A percentile compares a stretch with the other conserved stretches of the same genome.
These are phyloP conservation scores for Matsumyia berberina DNA, from an alignment of 2,888 invertebrate genomes.

Conservation along the genomic window DNA sequence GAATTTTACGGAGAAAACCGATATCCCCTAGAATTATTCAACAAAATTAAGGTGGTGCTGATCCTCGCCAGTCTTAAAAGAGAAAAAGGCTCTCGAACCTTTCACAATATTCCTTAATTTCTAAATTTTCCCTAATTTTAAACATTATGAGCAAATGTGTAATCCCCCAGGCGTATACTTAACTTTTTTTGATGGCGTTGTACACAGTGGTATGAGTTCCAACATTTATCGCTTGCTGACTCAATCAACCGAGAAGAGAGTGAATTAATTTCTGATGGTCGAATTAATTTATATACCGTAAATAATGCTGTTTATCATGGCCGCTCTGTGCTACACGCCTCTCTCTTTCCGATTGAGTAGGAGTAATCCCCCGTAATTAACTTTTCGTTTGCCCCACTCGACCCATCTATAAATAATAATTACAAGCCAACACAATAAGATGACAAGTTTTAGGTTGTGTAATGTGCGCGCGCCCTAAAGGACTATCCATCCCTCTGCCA, in stretches of 20 bases:
- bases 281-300: conserved; percentile 63
- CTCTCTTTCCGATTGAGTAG: conserved; percentile 43
- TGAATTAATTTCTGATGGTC: conserved; percentile 68
- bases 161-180: neutral
- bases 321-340: neutral
- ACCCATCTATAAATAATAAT: conserved; percentile 73
- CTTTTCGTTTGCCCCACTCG: conserved; percentile 45
- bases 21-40: too few relatives aligned
- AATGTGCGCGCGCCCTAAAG: conserved; percentile 37
- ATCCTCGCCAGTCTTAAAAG: too few relatives aligned
- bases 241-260: conserved; percentile 66
- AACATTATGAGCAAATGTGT: too few relatives aligned
- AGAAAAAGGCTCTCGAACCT: too few relatives aligned
- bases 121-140: too few relatives aligned
- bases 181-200: conserved; percentile 7
- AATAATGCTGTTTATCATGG: conserved; percentile 45
- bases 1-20: too few relatives aligned
- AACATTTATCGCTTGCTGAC: conserved; percentile 60
- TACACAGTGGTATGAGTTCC: conserved; percentile 7
- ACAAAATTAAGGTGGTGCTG: too few relatives aligned
- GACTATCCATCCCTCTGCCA: conserved; percentile 23
- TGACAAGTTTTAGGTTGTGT: conserved; percentile 50
- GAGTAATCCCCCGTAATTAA: conserved; percentile 71
- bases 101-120: too few relatives aligned
- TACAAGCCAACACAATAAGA: conserved; percentile 59